Evolutionary conservation across 1,140 invertebrate genomes (phyloP), one percentile per base, ranked within the genome.

Genomic region (Frieseomelitta varia): DNA sequence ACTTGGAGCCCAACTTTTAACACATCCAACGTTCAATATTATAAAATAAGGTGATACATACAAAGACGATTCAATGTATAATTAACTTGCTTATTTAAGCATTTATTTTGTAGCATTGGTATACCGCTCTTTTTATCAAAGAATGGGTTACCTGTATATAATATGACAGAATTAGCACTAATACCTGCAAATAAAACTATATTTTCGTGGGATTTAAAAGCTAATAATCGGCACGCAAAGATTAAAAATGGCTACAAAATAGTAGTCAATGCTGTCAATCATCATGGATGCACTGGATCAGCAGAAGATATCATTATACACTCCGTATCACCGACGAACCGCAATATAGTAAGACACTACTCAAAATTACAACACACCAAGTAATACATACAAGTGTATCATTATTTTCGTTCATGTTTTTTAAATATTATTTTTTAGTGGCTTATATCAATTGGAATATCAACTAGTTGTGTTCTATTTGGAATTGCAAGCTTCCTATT

Each of bases 71-170:
- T n/a, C 53, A 1, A 15, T 34, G 1, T 53, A 61, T 15, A 58
- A 6, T n/a, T 27, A 21, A 61, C 11, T 67, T 34, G 15, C 1
- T 71, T 68, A 51, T 19, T 34, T 58, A 39, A 65, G 68, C 80
- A 65, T 71, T 19, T 76, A 51, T 88, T 73, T 90, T 88, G 51
- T 61, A 94, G 94, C 71, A 81, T 91, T 61, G 93, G 92, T 4
- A 67, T 90, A 30, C 91, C 92, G 17, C 81, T 93, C 11, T 76
- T 93, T 19, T 90, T 87, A 39, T 92, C 93, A 30, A 92, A 90
- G 79, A 92, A 85, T 68, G 91, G 91, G 0, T 34, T 92, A 10
- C 85, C 86, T 17, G 89, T 94, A 61, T 94, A 91, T 53, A 93
- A 94, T 79, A 91, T 90, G 63, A 91, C 92, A 0, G 79, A 90